Base-by-base conservation (phyloP, 1,140 invertebrate species). In the Drepana arcuata region DNA sequence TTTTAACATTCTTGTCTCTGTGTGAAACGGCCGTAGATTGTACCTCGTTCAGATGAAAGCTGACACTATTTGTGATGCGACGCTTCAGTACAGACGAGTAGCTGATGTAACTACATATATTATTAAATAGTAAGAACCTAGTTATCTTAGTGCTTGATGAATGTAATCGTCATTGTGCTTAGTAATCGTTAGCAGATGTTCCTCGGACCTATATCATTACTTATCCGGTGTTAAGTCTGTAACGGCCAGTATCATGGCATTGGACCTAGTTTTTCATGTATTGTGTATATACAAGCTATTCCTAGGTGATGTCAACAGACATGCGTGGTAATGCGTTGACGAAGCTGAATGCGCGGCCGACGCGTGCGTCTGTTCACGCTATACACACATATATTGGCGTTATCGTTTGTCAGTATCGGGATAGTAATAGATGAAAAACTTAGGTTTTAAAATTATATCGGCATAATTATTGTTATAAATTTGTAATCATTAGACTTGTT, bases 91-190 rank as follows among this genome's bases (percentile, higher is more conserved):
- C 74, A 65, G 61, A 71, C 40, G 51, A 74, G 72, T 79, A 79
- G 74, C 69, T 35, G 55, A 66, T 65, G 61, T 68, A 55, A 64
- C 65, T 66, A 62, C 56, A 42, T 51, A 51, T 56, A 49, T 73
- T 68, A 61, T 51, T 46, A 56, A 57, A 58, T 26, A 26, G 24
- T 26, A 55, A 51, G 50, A 61, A 56, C 53, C 54, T 61, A 77
- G 68, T 62, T 74, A 68, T 53, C 43, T 75, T 73, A 78, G 75
- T 60, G 78, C 74, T 82, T 79, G 61, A 78, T 81, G 58, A 74
- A 68, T 77, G 66, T 80, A 74, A 66, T 70, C 58, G 74, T 78
- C 73, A 75, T 73, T 81, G 78, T 82, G 74, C 74, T 78, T 82
- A 78, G 74, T 70, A 64, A 70, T 68, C 55, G 70, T 71, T 73